Percentiles rank a stretch among this genome's conserved stretches.
Evolutionary conservation across 2,797 vertebrate genomes (phyloP).

Genomic region (Lepilemur septentrionalis): DNA sequence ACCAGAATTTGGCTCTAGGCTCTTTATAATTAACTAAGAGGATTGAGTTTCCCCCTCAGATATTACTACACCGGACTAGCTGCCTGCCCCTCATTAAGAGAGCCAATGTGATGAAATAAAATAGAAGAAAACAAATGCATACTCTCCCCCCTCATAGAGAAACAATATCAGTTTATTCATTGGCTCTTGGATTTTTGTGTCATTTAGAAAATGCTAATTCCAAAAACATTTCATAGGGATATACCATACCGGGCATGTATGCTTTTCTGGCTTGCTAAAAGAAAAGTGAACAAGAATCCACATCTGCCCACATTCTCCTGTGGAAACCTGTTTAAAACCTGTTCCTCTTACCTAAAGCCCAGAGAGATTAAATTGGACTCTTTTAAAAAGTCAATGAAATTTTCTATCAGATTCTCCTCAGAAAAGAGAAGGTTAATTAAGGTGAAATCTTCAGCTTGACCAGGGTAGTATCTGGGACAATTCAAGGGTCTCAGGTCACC

Average conservation of each 20-base stretch:
- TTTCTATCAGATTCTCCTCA: background rate
- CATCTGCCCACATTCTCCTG: background rate
- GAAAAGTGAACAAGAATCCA: background rate
- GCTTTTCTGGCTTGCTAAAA: background rate
- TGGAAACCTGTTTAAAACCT: conserved; percentile 26
- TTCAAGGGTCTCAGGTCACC: background rate
- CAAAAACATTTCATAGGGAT: background rate
- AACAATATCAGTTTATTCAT: background rate
- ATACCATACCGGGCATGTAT: background rate
- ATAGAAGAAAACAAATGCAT: background rate
- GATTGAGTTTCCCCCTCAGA: background rate
- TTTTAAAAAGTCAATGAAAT: conserved; percentile 19
- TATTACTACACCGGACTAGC: background rate
- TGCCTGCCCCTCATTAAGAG: conserved; percentile 15
- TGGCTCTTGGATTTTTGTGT: background rate
- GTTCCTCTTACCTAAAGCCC: conserved; percentile 6
- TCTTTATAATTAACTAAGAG: conserved; percentile 45
- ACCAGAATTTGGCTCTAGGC: conserved; percentile 51
- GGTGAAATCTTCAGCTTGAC: background rate
- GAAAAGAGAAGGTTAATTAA: conserved; percentile 22
- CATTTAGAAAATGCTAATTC: background rate
- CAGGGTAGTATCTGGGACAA: background rate
- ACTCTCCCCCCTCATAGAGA: background rate
- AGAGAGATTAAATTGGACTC: background rate
- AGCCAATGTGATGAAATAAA: background rate